These are phyloP conservation scores for Acrocephalus scirpaceus DNA, from an alignment of 2,797 vertebrate species.

Conservation along the genomic window DNA sequence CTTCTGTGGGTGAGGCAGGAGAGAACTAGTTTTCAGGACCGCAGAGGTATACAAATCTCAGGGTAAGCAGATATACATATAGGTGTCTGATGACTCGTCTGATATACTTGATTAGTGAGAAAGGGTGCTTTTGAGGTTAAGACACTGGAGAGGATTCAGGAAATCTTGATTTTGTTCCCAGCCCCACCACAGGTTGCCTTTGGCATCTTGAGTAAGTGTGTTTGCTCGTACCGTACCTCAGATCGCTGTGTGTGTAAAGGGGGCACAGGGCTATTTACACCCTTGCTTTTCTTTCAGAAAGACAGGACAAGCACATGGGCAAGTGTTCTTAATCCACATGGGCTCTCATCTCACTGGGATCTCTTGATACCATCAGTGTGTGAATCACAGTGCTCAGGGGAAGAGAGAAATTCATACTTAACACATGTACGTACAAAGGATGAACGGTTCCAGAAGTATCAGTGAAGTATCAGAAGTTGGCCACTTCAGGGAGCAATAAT, in stretches of 20 bases:
- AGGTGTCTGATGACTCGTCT: conserved; percentile 60
- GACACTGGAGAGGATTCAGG: conserved; percentile 39
- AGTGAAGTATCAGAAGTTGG: neutral
- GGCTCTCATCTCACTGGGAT: neutral
- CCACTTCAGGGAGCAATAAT: neutral
- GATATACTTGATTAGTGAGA: conserved; percentile 58
- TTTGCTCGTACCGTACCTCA: neutral
- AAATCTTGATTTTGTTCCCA: conserved; percentile 52
- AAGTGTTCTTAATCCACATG: neutral
- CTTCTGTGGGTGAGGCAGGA: conserved; percentile 32
- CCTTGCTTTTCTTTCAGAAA: neutral
- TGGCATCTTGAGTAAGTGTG: neutral
- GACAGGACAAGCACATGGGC: neutral
- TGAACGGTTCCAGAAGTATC: neutral
- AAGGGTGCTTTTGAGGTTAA: conserved; percentile 63
- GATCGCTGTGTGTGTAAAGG: neutral
- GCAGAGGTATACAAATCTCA: conserved; percentile 62
- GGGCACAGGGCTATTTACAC: neutral
- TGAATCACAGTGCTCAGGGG: neutral
- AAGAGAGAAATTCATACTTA: neutral
- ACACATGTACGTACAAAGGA: neutral
- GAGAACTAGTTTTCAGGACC: conserved; percentile 53
- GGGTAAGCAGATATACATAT: conserved; percentile 56
- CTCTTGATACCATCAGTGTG: neutral
- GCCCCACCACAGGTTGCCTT: conserved; percentile 24